These are phyloP conservation scores for Apteryx owenii DNA, from an alignment of 2,113 vertebrate species.

Conservation along the genomic window DNA sequence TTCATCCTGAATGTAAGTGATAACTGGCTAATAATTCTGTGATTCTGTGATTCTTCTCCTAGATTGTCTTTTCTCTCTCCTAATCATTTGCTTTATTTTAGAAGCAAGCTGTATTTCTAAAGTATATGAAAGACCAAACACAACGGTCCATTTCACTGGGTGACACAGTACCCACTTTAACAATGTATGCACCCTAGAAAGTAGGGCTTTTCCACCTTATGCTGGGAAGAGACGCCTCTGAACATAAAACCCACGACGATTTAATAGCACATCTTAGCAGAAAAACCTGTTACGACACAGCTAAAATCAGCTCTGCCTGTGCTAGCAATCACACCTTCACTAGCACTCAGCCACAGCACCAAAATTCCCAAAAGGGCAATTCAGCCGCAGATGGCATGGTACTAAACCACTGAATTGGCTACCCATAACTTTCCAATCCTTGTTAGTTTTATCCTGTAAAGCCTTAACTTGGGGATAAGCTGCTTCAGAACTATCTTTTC, in stretches of 20 bases:
- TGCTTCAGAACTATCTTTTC: background rate
- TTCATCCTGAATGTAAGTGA: background rate
- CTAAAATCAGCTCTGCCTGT: background rate
- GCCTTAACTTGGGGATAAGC: background rate
- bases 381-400: background rate
- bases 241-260: background rate
- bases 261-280: background rate
- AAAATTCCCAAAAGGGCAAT: background rate
- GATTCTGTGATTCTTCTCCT: background rate
- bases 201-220: background rate
- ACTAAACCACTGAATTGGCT: background rate
- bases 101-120: background rate
- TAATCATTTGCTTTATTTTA: background rate
- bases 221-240: background rate
- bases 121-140: background rate
- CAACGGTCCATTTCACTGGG: background rate
- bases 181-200: background rate
- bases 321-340: background rate
- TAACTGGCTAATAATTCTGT: background rate
- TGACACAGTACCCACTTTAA: background rate
- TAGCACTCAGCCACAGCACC: background rate
- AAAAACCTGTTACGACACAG: background rate
- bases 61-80: background rate
- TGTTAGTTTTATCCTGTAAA: background rate
- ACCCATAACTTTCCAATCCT: background rate